Evolutionary conservation across 2,113 vertebrate genomes (phyloP).

Genomic region (Laticauda colubrina): DNA sequence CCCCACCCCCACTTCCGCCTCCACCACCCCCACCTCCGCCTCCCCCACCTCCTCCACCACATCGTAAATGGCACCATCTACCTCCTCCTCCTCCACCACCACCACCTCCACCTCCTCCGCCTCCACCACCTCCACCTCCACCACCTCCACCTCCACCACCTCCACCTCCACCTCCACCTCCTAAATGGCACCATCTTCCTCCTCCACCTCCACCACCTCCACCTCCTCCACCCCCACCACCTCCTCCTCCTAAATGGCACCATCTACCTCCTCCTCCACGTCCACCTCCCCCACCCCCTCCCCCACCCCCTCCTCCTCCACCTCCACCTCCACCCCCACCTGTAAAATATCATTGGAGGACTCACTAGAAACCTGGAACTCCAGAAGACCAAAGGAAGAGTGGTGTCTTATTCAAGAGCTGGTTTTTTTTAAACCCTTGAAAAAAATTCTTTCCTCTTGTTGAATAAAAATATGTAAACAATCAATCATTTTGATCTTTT

Average conservation of each 20-base stretch:
- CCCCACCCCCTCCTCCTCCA: background rate
- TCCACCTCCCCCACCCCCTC: rapidly evolving
- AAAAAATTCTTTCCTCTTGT: background rate
- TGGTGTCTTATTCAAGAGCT: background rate
- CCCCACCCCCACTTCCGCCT: background rate
- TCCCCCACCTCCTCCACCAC: background rate
- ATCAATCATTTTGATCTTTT: background rate
- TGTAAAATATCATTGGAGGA: background rate
- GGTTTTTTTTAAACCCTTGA: background rate
- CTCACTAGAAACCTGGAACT: background rate
- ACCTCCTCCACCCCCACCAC: background rate
- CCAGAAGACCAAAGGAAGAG: background rate
- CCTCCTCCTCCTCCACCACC: background rate
- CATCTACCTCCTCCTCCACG: background rate
- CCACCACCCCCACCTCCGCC: rapidly evolving
- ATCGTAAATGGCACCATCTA: no score
- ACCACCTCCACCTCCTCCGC: background rate
- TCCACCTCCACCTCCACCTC: background rate
- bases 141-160: background rate
- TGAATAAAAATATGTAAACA: background rate
- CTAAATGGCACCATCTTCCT: background rate
- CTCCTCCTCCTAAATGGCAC: background rate
- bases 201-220: no score
- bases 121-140: background rate
- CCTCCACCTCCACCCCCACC: background rate